Conservation (phyloP, 2,797 vertebrate species). For the Threskiornis aethiopicus region DNA sequence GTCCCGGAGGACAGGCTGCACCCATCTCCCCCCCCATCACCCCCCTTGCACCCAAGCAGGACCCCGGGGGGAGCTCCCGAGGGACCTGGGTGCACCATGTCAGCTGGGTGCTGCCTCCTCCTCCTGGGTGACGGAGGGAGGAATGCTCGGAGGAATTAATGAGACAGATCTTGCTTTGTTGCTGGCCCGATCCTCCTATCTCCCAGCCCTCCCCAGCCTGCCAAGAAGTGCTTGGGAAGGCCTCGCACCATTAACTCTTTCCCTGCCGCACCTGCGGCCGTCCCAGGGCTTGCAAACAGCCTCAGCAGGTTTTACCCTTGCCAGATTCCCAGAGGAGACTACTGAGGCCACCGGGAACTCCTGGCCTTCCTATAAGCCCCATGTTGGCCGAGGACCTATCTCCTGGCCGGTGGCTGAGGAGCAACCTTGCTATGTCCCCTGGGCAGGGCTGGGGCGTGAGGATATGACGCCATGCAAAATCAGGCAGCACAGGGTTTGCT, state of each 20-base stretch:
- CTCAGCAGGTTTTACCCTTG: background rate
- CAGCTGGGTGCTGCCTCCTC: slow-evolving; percentile 9
- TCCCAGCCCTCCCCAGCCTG: slow-evolving; percentile 33
- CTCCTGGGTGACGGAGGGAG: background rate
- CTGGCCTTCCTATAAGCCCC: background rate
- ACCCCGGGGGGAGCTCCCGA: background rate
- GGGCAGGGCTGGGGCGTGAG: background rate
- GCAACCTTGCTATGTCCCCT: background rate
- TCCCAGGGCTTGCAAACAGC: background rate
- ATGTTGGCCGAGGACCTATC: accelerated
- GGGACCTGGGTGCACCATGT: background rate
- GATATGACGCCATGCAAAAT: background rate
- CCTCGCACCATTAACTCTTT: slow-evolving; percentile 48
- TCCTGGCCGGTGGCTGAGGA: background rate
- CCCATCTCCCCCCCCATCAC: background rate
- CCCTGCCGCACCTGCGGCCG: background rate
- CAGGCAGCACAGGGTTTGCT: background rate
- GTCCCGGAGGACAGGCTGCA: background rate
- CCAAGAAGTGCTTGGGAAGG: slow-evolving; percentile 57
- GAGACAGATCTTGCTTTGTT: slow-evolving; percentile 70
- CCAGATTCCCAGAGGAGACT: background rate
- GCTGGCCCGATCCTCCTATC: slow-evolving; percentile 38
- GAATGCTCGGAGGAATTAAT: slow-evolving; percentile 61
- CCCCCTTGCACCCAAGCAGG: background rate
- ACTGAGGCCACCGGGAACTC: background rate